Evolutionary conservation across 2,113 vertebrate species (phyloP), one percentile per base, ranked within the genome.

Genomic region (Polypterus senegalus): DNA sequence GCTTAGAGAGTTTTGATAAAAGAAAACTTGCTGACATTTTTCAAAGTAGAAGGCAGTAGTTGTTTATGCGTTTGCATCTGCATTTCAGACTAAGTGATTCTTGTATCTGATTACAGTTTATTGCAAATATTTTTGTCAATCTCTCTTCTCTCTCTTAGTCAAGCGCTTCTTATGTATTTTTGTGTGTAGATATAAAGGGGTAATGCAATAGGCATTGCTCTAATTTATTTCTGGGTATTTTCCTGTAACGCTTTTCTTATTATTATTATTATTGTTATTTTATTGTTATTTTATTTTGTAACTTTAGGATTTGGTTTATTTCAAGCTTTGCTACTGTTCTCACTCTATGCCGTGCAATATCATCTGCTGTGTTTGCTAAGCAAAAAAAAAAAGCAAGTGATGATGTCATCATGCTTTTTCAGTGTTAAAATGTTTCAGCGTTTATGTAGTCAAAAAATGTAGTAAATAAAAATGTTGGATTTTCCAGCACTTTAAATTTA

Each of bases 361-460:
- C 92, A 92, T 91, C 91, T 88, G 87, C 91, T 94, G 91, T 94
- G 90, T 93, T 94, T 94, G 91, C 90, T 90, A 91, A 90, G 86
- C 83, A 90, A 94, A 82, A 84, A 89, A 79, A 83, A 87, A 86
- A 86, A 84, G 87, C 88, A 89, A 92, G 88, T 91, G 88, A 91
- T 91, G 88, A 92, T 87, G 88, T 90, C 93, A 93, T 91, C 88
- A 86, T 88, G 89, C 91, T 93, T 91, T 84, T 93, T 91, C 89
- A 91, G 89, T 94, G 91, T 97, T 94, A 85, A 87, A 86, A 92
- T 95, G 91, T 93, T 92, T 94, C 90, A 85, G 86, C 89, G 87
- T 93, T 96, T 94, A 90, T 96, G 92, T 96, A 96, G 93, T 94
- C 88, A 88, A 84, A 87, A 88, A 85, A 91, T 88, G 88, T 95